Evolutionary conservation across 2,888 invertebrate species (phyloP).

Genomic region (Cistogaster globosa): DNA sequence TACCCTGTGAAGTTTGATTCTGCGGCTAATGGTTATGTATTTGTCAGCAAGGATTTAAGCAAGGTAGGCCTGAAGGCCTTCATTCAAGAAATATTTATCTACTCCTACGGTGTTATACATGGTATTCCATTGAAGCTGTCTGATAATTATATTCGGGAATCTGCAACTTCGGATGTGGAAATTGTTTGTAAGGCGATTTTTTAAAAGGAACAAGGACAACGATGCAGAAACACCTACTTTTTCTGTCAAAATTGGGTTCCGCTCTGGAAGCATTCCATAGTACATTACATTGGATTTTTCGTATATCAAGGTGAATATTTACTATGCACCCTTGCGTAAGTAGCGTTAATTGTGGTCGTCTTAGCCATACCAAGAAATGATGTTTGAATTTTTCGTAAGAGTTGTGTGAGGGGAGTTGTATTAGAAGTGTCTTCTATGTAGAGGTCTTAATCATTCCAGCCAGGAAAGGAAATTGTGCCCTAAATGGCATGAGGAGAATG

Average conservation of each 20-base stretch:
- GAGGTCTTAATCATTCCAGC: not conserved
- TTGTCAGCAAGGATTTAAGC: not conserved
- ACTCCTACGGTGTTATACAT: not conserved
- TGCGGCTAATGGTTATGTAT: not conserved
- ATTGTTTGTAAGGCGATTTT: no score
- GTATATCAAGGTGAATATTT: no score
- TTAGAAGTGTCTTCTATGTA: slow-evolving; percentile 15
- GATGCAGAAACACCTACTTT: no score
- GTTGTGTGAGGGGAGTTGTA: not conserved
- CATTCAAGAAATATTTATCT: not conserved
- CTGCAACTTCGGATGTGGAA: no score
- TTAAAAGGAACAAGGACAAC: no score
- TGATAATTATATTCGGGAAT: no score
- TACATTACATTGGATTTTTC: no score
- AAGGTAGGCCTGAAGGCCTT: not conserved
- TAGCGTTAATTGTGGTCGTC: slow-evolving; percentile 17
- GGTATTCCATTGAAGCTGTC: not conserved
- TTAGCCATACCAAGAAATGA: slow-evolving; percentile 26
- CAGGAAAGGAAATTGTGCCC: not conserved
- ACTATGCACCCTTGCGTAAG: not conserved
- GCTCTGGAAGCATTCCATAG: no score
- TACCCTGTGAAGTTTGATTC: not conserved
- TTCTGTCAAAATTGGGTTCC: no score
- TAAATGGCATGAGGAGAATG: no score
- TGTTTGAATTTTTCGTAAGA: not conserved